Conservation (phyloP, 2,888 invertebrate genomes). For the Tenthredo notha region DNA sequence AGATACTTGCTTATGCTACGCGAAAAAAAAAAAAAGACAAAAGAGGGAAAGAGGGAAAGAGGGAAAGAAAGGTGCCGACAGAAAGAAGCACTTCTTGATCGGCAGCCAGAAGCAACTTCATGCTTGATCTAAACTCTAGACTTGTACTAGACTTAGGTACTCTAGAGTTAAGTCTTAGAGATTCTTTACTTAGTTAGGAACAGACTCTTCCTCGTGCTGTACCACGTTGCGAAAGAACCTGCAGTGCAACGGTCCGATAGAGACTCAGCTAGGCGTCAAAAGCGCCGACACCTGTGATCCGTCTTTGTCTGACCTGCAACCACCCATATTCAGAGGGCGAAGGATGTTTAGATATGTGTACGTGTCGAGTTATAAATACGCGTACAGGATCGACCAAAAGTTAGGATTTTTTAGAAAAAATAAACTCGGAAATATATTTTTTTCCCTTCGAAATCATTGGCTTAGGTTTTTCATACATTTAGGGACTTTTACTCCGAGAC, state of each 20-base stretch:
- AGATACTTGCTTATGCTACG: neutral
- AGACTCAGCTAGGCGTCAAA: conserved; percentile 65
- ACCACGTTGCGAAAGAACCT: conserved; percentile 29
- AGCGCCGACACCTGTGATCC: conserved; percentile 68
- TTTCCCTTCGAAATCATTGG: neutral
- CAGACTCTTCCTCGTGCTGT: neutral
- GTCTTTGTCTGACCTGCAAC: conserved; percentile 59
- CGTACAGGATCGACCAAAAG: conserved; percentile 1
- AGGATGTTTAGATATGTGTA: conserved; percentile 34
- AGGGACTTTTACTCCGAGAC: too few species aligned
- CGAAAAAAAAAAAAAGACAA: neutral
- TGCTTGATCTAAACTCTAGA: neutral
- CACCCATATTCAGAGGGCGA: conserved; percentile 41
- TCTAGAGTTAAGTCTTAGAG: neutral
- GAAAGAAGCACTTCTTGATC: neutral
- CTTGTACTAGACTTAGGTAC: neutral
- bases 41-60: neutral
- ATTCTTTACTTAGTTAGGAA: neutral
- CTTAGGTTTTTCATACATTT: too few species aligned
- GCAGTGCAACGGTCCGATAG: conserved; percentile 56
- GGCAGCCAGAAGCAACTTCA: neutral
- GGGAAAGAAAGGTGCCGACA: conserved; percentile 19
- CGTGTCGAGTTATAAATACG: conserved; percentile 22
- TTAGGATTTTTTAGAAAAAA: neutral
- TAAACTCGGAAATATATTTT: neutral